These are phyloP conservation scores for Scarus forsteni DNA, from an alignment of 2,797 vertebrate species.

Conservation along the genomic window DNA sequence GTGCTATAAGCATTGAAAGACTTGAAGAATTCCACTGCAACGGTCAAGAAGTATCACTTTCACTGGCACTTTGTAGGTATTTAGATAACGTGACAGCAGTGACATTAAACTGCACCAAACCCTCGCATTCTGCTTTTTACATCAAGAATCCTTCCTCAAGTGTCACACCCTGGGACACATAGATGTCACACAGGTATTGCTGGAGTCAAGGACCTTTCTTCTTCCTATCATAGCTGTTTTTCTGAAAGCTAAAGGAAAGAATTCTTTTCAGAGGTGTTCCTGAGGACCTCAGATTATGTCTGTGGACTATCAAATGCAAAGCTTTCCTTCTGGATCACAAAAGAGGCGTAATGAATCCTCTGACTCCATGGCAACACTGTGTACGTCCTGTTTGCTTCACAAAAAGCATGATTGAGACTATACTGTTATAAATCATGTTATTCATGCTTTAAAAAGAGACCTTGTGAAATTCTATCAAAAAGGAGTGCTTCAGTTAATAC, in stretches of 20 bases:
- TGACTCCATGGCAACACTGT: constrained; percentile 12
- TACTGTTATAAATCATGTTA: constrained; percentile 1
- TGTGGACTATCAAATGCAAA: background rate
- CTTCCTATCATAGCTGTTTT: constrained; percentile 1
- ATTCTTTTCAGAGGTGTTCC: background rate
- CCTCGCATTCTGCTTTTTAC: constrained; percentile 10
- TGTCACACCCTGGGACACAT: background rate
- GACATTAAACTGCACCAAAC: constrained; percentile 9
- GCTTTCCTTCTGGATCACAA: background rate
- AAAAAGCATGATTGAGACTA: background rate
- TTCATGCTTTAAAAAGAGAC: background rate
- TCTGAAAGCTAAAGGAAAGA: background rate
- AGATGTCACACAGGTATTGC: background rate
- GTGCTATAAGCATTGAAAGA: too few relatives aligned
- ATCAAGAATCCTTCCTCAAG: constrained; percentile 4
- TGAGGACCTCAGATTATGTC: background rate
- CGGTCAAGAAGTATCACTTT: background rate
- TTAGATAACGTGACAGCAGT: background rate
- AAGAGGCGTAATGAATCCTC: background rate
- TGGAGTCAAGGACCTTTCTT: background rate
- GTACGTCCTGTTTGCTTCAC: constrained; percentile 5
- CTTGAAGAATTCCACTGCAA: too few relatives aligned
- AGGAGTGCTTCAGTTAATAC: background rate
- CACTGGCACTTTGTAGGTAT: background rate
- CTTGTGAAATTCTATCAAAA: background rate